phyloP scores from a whole-genome alignment of 30 jellyfish, hydroid and myxozoan genomes.

The Turritopsis rubra region DNA sequence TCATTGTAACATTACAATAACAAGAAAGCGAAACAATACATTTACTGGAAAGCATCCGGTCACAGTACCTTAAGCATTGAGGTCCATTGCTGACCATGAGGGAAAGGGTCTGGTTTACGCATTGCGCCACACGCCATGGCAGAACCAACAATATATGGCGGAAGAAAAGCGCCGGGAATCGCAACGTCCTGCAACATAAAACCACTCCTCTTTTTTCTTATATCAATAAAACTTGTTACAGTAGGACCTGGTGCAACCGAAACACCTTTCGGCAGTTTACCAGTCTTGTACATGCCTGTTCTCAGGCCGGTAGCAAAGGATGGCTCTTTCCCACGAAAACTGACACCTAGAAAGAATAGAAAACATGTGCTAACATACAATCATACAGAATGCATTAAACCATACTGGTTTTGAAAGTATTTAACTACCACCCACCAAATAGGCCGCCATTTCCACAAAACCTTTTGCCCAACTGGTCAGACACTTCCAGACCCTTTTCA shows the following conservation, averaged over 20 bases:
- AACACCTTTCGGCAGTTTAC: conserved; percentile 71
- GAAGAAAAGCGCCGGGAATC: conserved; percentile 74
- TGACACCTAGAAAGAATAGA: conserved; percentile 55
- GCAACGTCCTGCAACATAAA: conserved; percentile 85
- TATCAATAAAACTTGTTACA: conserved; percentile 83
- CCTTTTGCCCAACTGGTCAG: conserved; percentile 77
- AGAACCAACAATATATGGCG: conserved; percentile 90
- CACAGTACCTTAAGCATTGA: conserved; percentile 67
- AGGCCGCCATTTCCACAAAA: conserved; percentile 89
- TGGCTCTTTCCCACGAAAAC: conserved; percentile 75
- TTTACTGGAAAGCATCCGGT: neutral
- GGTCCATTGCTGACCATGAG: conserved; percentile 91
- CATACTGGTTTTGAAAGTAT: too few species aligned
- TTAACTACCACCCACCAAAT: conserved; percentile 45
- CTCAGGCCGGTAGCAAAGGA: conserved; percentile 85
- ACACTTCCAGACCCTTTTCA: conserved; percentile 75
- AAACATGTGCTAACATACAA: neutral
- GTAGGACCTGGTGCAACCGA: conserved; percentile 86
- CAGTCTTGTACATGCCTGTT: conserved; percentile 92
- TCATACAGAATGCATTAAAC: neutral
- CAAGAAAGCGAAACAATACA: neutral
- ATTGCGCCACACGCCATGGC: conserved; percentile 93
- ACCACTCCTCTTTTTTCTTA: conserved; percentile 78
- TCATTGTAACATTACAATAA: neutral
- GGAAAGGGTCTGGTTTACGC: conserved; percentile 48